Conservation (phyloP, 2,797 vertebrate genomes). For the Steatocranus sp. region DNA sequence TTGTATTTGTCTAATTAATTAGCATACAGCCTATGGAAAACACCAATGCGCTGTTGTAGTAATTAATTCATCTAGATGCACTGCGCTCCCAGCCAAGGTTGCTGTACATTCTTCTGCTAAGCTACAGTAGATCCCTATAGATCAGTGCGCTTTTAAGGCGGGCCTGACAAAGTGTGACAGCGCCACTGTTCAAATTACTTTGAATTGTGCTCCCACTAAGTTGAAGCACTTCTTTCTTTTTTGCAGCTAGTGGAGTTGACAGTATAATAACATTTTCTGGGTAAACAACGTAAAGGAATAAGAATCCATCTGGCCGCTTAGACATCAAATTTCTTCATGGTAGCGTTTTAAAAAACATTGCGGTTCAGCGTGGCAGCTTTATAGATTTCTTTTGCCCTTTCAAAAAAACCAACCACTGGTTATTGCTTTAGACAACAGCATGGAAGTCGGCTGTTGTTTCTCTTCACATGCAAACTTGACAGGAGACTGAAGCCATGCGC, state of each 20-base stretch:
- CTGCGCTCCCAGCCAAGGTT: constrained; percentile 47
- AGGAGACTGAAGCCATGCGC: constrained; percentile 25
- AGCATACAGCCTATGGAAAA: constrained; percentile 63
- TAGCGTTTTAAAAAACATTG: constrained; percentile 9
- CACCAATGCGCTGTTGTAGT: constrained; percentile 36
- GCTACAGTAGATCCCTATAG: constrained; percentile 16
- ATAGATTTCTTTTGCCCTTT: constrained; percentile 7
- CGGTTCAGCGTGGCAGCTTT: constrained; percentile 18
- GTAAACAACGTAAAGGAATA: constrained; percentile 34
- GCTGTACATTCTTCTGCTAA: constrained; percentile 37
- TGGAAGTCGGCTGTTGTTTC: constrained; percentile 40
- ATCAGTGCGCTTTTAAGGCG: constrained; percentile 9
- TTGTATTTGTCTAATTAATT: constrained; percentile 71
- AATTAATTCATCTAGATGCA: constrained; percentile 55
- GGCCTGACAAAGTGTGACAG: constrained; percentile 34
- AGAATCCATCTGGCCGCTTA: constrained; percentile 18
- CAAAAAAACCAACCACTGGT: constrained; percentile 2
- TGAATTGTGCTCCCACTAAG: constrained; percentile 36
- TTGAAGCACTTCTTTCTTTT: constrained; percentile 15
- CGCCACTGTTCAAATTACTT: constrained; percentile 23
- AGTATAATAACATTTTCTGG: constrained; percentile 41
- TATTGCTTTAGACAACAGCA: constrained; percentile 38
- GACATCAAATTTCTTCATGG: constrained; percentile 34
- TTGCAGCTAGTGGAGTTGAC: constrained; percentile 28
- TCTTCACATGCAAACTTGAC: constrained; percentile 36